These are phyloP conservation scores for Crypturellus undulatus DNA, from an alignment of 2,113 vertebrate species.

Conservation along the genomic window DNA sequence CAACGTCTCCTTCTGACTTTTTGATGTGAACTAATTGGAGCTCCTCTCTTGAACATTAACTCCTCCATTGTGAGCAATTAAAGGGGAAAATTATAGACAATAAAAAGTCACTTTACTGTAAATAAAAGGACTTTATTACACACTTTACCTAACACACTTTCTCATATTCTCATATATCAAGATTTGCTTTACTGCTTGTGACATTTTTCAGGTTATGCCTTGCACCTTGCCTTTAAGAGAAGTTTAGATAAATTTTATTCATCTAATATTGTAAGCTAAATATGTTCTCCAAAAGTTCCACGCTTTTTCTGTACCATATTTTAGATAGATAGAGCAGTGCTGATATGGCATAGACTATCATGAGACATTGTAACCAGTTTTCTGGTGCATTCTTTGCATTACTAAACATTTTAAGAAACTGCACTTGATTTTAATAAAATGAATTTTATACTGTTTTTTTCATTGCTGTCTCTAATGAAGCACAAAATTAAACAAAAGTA, in stretches of 20 bases:
- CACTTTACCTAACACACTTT: constrained; percentile 12
- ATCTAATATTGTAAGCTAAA: background rate
- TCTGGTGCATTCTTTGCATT: background rate
- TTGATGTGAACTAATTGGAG: constrained; percentile 17
- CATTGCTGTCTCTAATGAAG: background rate
- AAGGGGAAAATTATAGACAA: constrained; percentile 15
- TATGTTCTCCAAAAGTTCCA: background rate
- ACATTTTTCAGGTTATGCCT: background rate
- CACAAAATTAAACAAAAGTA: background rate
- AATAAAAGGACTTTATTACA: constrained; percentile 41
- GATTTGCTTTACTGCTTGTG: background rate
- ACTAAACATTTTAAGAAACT: background rate
- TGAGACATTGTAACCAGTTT: background rate
- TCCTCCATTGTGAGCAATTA: constrained; percentile 32
- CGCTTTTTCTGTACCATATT: background rate
- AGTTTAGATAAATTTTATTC: background rate
- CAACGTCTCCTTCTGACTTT: constrained; percentile 11
- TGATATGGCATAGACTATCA: background rate
- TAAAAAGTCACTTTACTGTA: constrained; percentile 44
- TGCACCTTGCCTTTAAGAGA: background rate
- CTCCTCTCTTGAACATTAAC: constrained; percentile 20
- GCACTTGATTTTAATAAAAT: background rate
- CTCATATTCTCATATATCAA: constrained; percentile 31
- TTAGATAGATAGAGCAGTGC: background rate
- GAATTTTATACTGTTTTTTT: background rate